phyloP scores from a whole-genome alignment of 2,888 invertebrate species.

The Acheta domesticus region DNA sequence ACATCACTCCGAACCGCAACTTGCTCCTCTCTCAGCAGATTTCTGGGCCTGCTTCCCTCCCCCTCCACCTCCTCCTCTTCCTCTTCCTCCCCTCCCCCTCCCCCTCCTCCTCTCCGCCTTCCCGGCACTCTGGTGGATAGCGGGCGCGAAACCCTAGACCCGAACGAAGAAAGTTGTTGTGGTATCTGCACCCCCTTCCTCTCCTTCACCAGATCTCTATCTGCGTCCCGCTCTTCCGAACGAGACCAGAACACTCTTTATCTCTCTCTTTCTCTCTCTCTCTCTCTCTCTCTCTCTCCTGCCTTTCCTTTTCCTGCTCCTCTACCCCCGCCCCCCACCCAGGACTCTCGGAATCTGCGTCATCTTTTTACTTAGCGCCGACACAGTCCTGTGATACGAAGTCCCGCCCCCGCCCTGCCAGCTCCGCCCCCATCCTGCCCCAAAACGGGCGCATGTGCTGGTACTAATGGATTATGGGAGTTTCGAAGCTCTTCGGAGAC shows the following conservation, averaged over 20 bases:
- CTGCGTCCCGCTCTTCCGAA: neutral
- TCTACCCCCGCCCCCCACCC: neutral
- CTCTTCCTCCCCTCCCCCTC: neutral
- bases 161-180: no score
- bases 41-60: neutral
- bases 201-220: neutral
- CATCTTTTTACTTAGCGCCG: neutral
- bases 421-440: neutral
- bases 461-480: conserved; percentile 9
- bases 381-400: neutral
- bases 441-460: neutral
- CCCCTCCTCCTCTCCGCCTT: no score
- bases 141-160: no score
- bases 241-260: neutral
- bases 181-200: neutral
- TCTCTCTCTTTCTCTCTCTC: neutral
- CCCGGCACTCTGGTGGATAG: no score
- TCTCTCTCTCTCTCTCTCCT: neutral
- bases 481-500: neutral
- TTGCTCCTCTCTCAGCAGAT: neutral
- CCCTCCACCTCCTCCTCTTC: neutral
- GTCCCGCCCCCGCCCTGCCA: neutral
- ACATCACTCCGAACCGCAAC: conserved; percentile 18
- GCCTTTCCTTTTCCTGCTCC: neutral
- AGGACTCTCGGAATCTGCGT: neutral